A percentile compares a stretch with the other conserved stretches of the same genome.
These are phyloP conservation scores for Ametastegia equiseti DNA, from an alignment of 2,888 invertebrate genomes.

Conservation along the genomic window DNA sequence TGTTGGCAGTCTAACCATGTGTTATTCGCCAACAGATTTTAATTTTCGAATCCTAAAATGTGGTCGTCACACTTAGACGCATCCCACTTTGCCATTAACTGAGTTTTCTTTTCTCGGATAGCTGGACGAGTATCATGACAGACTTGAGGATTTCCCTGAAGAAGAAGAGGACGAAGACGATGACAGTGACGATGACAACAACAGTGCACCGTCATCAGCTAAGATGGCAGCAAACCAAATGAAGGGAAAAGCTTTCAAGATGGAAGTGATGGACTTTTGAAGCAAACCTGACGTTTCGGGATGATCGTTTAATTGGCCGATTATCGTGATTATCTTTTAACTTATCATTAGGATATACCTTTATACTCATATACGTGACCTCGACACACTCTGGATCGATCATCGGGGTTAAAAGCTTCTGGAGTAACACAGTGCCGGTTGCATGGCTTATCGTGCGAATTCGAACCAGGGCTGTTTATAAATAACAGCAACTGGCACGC, in stretches of 20 bases:
- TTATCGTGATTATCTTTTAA: not conserved
- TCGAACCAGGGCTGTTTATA: conserved; percentile 1
- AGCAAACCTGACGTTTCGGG: not conserved
- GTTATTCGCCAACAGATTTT: conserved; percentile 21
- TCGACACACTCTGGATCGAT: not conserved
- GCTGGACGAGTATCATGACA: conserved; percentile 77
- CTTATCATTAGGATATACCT: not conserved
- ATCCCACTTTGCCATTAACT: not conserved
- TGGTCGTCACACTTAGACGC: not conserved
- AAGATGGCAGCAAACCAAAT: conserved; percentile 72
- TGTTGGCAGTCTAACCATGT: not conserved
- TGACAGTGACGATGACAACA: conserved; percentile 73
- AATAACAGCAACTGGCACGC: not conserved
- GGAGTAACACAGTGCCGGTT: conserved; percentile 2
- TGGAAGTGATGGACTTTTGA: conserved; percentile 80
- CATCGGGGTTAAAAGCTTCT: conserved; percentile 14
- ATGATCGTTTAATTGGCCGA: not conserved
- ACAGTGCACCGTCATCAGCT: conserved; percentile 68
- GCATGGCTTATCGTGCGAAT: not conserved
- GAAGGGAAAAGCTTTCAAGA: conserved; percentile 77
- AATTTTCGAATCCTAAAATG: not conserved
- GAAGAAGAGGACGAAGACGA: conserved; percentile 75
- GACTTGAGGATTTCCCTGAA: conserved; percentile 74
- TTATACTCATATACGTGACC: conserved; percentile 19
- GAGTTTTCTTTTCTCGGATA: conserved; percentile 61